Evolutionary conservation across 2,113 vertebrate species (phyloP).

Genomic region (Sinocyclocheilus maitianheensis): DNA sequence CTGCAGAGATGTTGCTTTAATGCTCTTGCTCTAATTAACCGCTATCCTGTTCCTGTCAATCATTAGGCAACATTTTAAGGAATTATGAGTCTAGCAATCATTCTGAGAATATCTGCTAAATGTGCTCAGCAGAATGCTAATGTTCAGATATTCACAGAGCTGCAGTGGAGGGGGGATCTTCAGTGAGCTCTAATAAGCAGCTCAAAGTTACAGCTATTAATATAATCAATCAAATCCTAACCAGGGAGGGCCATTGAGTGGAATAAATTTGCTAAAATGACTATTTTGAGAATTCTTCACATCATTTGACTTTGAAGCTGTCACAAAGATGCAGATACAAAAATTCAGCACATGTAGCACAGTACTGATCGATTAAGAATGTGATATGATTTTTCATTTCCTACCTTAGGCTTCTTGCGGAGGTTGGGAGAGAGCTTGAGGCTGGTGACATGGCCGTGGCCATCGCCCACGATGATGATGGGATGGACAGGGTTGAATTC

Average conservation of each 20-base stretch:
- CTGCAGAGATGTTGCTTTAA: neutral
- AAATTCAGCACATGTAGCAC: neutral
- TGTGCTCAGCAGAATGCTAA: neutral
- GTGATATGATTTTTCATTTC: neutral
- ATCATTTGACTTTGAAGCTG: neutral
- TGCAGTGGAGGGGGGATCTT: neutral
- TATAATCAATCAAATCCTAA: constrained; percentile 18
- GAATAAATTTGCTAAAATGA: neutral
- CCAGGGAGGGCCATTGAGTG: neutral
- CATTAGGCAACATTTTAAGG: neutral
- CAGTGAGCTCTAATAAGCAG: constrained; percentile 30
- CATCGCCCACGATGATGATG: constrained; percentile 86
- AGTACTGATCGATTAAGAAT: neutral
- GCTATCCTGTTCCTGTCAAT: neutral
- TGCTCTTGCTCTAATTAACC: neutral
- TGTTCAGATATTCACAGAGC: neutral
- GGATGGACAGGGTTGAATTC: constrained; percentile 89
- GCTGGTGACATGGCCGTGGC: constrained; percentile 79
- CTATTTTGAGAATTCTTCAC: neutral
- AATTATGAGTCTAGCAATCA: neutral
- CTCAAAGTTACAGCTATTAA: constrained; percentile 46
- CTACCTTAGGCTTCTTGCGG: constrained; percentile 91
- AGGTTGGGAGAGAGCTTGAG: constrained; percentile 96
- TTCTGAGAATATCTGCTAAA: neutral
- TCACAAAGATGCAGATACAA: neutral